Percentiles rank a stretch among this genome's conserved stretches.
These are phyloP conservation scores for Hartigia nigra DNA, from an alignment of 2,888 invertebrate genomes.

Conservation along the genomic window DNA sequence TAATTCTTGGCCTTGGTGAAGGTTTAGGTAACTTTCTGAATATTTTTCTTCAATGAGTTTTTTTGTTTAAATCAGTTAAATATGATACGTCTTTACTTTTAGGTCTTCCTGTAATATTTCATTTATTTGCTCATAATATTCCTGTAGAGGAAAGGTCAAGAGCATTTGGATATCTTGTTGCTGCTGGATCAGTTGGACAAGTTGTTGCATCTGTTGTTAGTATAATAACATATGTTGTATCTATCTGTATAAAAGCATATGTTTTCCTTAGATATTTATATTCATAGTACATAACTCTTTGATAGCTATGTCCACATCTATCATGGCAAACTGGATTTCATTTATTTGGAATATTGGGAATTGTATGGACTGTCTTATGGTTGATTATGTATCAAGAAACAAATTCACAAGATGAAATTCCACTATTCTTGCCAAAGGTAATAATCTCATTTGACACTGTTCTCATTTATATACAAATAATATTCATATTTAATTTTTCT, in stretches of 20 bases:
- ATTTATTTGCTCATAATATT: constrained; percentile 78
- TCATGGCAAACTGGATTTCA: constrained; percentile 77
- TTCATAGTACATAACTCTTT: too few relatives aligned
- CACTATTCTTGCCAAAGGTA: constrained; percentile 71
- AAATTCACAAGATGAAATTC: constrained; percentile 69
- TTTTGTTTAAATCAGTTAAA: background rate
- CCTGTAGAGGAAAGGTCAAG: constrained; percentile 78
- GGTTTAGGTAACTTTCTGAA: constrained; percentile 71
- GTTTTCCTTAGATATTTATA: too few relatives aligned
- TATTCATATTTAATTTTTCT: too few relatives aligned
- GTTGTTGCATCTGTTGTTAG: constrained; percentile 78
- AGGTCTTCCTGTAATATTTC: constrained; percentile 82
- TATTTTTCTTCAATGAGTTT: background rate
- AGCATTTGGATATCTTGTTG: constrained; percentile 79
- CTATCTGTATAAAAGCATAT: background rate
- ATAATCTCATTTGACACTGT: constrained; percentile 11
- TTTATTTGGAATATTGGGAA: constrained; percentile 75
- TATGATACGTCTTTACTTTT: constrained; percentile 34
- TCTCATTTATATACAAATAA: constrained; percentile 11
- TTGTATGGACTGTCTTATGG: constrained; percentile 77
- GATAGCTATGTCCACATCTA: constrained; percentile 75
- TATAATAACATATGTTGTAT: constrained; percentile 22
- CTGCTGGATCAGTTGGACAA: constrained; percentile 80
- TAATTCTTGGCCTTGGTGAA: constrained; percentile 79
- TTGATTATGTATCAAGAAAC: constrained; percentile 72